Evolutionary conservation across 2,888 invertebrate genomes (phyloP).

Genomic region (Pyrgus malvae): DNA sequence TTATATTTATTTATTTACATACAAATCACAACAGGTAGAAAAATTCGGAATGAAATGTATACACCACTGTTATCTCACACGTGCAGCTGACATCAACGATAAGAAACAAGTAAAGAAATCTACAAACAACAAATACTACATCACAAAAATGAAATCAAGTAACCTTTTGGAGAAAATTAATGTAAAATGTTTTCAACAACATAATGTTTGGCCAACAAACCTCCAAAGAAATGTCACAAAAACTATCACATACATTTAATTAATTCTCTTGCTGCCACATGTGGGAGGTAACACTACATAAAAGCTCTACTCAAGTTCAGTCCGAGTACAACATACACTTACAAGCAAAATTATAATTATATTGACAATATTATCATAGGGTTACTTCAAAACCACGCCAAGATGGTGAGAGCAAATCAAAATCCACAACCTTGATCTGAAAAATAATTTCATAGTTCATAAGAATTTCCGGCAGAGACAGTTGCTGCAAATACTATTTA

Average conservation of each 20-base stretch:
- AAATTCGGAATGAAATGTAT: conserved; percentile 58
- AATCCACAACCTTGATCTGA: too few relatives aligned
- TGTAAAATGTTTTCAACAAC: too few relatives aligned
- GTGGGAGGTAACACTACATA: conserved; percentile 30
- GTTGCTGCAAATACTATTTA: too few relatives aligned
- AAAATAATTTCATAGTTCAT: too few relatives aligned
- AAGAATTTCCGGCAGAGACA: too few relatives aligned
- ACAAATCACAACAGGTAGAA: conserved; percentile 55
- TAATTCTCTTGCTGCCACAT: too few relatives aligned
- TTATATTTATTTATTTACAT: conserved; percentile 70
- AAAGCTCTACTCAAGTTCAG: conserved; percentile 30
- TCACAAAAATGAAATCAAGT: too few relatives aligned
- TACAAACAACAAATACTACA: too few relatives aligned
- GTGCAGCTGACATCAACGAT: background rate
- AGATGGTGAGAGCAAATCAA: background rate
- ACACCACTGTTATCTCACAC: conserved; percentile 3
- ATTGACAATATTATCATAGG: background rate
- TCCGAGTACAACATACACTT: conserved; percentile 19
- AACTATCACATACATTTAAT: too few relatives aligned
- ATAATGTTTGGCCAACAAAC: background rate
- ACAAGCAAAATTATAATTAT: conserved; percentile 5
- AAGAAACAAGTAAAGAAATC: too few relatives aligned
- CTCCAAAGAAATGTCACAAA: too few relatives aligned
- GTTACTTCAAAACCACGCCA: background rate
- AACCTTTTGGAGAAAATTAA: too few relatives aligned